Percentiles rank a stretch among this genome's conserved stretches.
Conservation (phyloP, 2,113 vertebrate genomes). For the Nymphicus hollandicus region DNA sequence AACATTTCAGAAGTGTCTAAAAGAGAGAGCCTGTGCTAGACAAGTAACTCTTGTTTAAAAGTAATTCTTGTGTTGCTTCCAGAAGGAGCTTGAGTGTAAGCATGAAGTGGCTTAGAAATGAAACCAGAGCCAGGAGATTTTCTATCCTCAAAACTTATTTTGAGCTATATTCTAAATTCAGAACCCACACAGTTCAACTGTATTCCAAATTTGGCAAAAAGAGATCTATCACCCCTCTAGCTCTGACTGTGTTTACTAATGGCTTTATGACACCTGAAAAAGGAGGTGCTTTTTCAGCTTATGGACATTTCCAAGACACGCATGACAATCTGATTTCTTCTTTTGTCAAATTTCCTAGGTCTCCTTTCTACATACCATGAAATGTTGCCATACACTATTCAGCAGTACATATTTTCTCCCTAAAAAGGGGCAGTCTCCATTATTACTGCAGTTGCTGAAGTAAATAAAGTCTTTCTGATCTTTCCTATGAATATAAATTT, state of each 20-base stretch:
- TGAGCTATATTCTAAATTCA: slow-evolving; percentile 32
- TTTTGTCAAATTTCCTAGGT: neutral
- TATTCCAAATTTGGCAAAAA: neutral
- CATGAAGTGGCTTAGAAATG: neutral
- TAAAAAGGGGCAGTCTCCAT: neutral
- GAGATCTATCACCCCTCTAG: neutral
- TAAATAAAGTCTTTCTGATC: neutral
- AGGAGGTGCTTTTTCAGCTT: neutral
- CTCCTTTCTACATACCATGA: neutral
- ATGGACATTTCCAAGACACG: neutral
- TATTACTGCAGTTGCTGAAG: neutral
- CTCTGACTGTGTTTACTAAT: neutral
- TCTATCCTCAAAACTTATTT: slow-evolving; percentile 34
- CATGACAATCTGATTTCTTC: neutral
- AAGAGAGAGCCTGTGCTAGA: slow-evolving; percentile 11
- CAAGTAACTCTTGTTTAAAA: slow-evolving; percentile 45
- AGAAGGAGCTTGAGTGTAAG: neutral
- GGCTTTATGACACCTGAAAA: neutral
- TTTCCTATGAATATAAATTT: neutral
- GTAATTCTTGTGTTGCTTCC: slow-evolving; percentile 31
- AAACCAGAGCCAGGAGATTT: slow-evolving; percentile 20
- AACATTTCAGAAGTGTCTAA: neutral
- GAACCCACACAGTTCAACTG: neutral
- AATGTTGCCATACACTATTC: neutral
- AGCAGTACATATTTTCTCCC: neutral